Percentiles rank a stretch among this genome's conserved stretches.
Conservation (phyloP, 2,888 invertebrate genomes). For the Scelioninae gen. 2 region DNA sequence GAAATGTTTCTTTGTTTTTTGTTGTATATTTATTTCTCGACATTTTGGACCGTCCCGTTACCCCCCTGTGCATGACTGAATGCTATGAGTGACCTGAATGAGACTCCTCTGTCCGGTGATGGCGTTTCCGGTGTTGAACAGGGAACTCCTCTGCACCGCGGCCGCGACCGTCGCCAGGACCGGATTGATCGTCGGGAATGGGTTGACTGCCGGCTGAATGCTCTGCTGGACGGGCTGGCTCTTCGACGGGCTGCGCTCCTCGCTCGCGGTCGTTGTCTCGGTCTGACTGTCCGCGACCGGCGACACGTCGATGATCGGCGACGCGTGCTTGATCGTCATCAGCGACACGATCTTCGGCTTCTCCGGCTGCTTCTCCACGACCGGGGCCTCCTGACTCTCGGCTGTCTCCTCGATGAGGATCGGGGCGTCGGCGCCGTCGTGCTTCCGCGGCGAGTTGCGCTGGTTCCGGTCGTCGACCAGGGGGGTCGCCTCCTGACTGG, state of each 20-base stretch:
- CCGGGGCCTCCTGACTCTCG: constrained; percentile 49
- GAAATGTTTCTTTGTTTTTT: too few relatives aligned
- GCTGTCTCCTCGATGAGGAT: constrained; percentile 61
- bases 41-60: too few relatives aligned
- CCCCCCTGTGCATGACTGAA: too few relatives aligned
- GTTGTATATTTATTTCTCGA: too few relatives aligned
- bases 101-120: constrained; percentile 68
- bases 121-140: constrained; percentile 67
- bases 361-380: constrained; percentile 64
- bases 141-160: constrained; percentile 72
- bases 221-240: constrained; percentile 65
- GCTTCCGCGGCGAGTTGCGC: constrained; percentile 69
- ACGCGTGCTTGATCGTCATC: constrained; percentile 72
- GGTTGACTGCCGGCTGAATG: constrained; percentile 64
- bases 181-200: constrained; percentile 72
- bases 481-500: constrained; percentile 64
- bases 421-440: constrained; percentile 61
- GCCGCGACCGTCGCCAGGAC: constrained; percentile 74
- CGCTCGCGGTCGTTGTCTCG: constrained; percentile 53
- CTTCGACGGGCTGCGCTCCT: constrained; percentile 63
- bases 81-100: too few relatives aligned
- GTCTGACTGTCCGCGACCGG: constrained; percentile 62
- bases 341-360: constrained; percentile 74
- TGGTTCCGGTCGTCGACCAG: constrained; percentile 69
- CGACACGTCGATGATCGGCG: constrained; percentile 67